phyloP scores from a whole-genome alignment of 53 echinoderm and acorn worm genomes.

The Antedon mediterranea region DNA sequence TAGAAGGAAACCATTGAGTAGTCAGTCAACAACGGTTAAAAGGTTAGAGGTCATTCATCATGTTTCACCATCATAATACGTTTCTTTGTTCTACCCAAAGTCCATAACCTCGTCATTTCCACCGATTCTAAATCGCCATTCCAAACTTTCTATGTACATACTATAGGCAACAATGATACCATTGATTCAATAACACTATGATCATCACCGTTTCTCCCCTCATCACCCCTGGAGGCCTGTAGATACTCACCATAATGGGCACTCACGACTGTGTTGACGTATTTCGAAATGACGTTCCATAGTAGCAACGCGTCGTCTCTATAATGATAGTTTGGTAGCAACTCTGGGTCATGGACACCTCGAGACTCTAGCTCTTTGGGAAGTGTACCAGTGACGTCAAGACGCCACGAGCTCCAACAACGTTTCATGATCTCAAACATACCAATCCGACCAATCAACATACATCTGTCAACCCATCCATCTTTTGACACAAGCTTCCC shows the following conservation, averaged over 20 bases:
- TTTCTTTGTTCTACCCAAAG: no score
- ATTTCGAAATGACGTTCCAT: constrained; percentile 32
- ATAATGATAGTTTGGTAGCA: constrained; percentile 65
- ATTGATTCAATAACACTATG: no score
- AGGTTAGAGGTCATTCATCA: no score
- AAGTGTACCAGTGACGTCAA: constrained; percentile 55
- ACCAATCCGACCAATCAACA: constrained; percentile 50
- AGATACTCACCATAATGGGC: constrained; percentile 19
- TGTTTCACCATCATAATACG: no score
- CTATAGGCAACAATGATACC: no score
- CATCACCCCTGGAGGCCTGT: no score
- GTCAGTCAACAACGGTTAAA: no score
- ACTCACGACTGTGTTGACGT: constrained; percentile 9
- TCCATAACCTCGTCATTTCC: no score
- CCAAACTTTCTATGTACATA: no score
- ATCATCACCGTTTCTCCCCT: no score
- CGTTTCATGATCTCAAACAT: constrained; percentile 42
- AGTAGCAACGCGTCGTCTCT: constrained; percentile 65
- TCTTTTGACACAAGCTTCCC: constrained; percentile 22
- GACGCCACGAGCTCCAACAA: constrained; percentile 36
- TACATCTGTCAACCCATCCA: constrained; percentile 60
- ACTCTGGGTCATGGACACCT: constrained; percentile 45
- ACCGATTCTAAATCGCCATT: no score
- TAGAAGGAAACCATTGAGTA: neutral
- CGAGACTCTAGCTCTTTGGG: constrained; percentile 51